phyloP scores from a whole-genome alignment of 2,797 vertebrate species.

The Sebastes vulpes region DNA sequence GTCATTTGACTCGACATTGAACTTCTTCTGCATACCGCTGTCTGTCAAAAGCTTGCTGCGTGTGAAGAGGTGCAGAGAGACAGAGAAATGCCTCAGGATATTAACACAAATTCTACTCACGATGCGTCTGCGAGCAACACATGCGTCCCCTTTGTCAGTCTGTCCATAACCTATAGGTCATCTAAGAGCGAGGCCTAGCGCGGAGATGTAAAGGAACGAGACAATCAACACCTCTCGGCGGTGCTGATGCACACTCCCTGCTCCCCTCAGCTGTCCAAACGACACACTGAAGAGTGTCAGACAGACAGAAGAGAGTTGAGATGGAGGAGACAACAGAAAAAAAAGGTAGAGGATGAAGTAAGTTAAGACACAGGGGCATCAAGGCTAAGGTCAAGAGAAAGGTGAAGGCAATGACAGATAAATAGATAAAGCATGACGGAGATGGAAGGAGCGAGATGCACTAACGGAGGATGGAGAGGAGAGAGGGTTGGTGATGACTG shows the following conservation, averaged over 20 bases:
- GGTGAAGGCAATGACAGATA: conserved; percentile 49
- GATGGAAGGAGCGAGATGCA: conserved; percentile 14
- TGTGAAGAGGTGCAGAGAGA: not conserved
- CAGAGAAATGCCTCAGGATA: conserved; percentile 33
- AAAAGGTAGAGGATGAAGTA: conserved; percentile 37
- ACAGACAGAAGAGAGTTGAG: not conserved
- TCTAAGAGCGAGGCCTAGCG: conserved; percentile 18
- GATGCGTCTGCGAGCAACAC: not conserved
- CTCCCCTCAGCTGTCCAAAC: conserved; percentile 42
- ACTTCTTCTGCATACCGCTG: not conserved
- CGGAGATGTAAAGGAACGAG: conserved; percentile 10
- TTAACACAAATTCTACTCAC: conserved; percentile 4
- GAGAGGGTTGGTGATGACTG: conserved; percentile 17
- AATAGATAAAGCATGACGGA: conserved; percentile 46
- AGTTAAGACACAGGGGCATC: conserved; percentile 18
- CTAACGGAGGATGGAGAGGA: conserved; percentile 16
- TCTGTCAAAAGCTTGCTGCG: conserved; percentile 12
- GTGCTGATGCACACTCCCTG: conserved; percentile 7
- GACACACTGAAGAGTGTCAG: not conserved
- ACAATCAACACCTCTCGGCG: not conserved
- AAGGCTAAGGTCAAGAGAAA: conserved; percentile 46
- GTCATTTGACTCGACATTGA: conserved; percentile 9
- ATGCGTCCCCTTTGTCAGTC: conserved; percentile 9
- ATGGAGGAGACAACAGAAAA: conserved; percentile 6
- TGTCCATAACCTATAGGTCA: conserved; percentile 43